Conservation (phyloP, 2,113 vertebrate genomes). For the Indicator indicator region DNA sequence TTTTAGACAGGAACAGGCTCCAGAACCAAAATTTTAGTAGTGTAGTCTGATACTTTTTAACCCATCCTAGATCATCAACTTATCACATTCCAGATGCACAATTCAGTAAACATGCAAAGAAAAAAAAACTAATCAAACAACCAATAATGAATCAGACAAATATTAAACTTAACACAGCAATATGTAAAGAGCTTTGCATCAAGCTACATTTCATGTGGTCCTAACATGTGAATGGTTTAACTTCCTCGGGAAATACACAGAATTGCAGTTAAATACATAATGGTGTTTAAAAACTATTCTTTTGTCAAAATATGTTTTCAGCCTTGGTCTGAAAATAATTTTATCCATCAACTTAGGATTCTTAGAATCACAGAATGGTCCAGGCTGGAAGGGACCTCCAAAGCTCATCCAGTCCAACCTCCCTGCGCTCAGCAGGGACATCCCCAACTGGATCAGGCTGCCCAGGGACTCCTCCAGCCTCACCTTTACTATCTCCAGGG, state of each 20-base stretch:
- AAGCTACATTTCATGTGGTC: neutral
- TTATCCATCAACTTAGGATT: neutral
- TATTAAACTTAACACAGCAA: neutral
- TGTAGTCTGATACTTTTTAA: neutral
- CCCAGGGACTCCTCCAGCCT: too few relatives aligned
- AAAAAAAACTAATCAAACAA: neutral
- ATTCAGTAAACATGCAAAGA: neutral
- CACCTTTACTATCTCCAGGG: too few relatives aligned
- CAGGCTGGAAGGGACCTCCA: too few relatives aligned
- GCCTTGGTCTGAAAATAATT: neutral
- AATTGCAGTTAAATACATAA: neutral
- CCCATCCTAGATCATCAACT: neutral
- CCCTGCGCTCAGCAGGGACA: too few relatives aligned
- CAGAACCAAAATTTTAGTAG: neutral
- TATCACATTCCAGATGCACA: neutral
- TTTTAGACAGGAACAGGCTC: neutral
- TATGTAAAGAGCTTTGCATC: neutral
- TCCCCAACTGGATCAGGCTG: too few relatives aligned
- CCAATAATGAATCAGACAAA: neutral
- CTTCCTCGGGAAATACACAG: neutral
- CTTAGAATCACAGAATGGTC: neutral
- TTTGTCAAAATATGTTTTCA: neutral
- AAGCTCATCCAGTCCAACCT: too few relatives aligned
- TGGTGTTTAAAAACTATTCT: neutral
- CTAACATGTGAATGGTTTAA: neutral